Conservation (phyloP, 2,113 vertebrate species). For the Narcine bancroftii region DNA sequence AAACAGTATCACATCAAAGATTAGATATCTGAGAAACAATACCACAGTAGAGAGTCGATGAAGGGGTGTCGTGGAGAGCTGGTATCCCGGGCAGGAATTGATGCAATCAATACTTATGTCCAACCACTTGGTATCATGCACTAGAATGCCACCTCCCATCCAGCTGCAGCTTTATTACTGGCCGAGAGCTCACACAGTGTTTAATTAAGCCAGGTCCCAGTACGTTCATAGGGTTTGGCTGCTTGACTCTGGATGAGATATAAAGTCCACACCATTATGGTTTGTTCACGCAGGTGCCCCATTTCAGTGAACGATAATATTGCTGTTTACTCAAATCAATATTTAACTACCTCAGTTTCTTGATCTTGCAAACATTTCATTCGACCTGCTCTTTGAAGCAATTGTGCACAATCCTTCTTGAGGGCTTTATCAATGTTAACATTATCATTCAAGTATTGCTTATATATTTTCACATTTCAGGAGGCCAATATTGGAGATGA, state of each 20-base stretch:
- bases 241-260: not conserved
- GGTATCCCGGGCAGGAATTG: not conserved
- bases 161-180: not conserved
- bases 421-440: not conserved
- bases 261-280: not conserved
- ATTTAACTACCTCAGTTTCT: not conserved
- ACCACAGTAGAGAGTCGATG: not conserved
- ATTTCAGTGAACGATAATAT: not conserved
- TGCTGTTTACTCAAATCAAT: not conserved
- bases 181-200: not conserved
- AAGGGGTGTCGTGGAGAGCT: not conserved
- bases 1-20: not conserved
- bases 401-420: conserved; percentile 4
- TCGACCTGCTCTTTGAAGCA: not conserved
- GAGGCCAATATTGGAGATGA: not conserved
- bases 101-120: not conserved
- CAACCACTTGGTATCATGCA: not conserved
- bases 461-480: not conserved
- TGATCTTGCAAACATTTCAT: not conserved
- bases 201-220: not conserved
- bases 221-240: not conserved
- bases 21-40: not conserved
- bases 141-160: not conserved
- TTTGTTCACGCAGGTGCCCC: not conserved
- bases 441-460: not conserved